Evolutionary conservation across 2,797 vertebrate species (phyloP).

Genomic region (Poeciliopsis gracilis): DNA sequence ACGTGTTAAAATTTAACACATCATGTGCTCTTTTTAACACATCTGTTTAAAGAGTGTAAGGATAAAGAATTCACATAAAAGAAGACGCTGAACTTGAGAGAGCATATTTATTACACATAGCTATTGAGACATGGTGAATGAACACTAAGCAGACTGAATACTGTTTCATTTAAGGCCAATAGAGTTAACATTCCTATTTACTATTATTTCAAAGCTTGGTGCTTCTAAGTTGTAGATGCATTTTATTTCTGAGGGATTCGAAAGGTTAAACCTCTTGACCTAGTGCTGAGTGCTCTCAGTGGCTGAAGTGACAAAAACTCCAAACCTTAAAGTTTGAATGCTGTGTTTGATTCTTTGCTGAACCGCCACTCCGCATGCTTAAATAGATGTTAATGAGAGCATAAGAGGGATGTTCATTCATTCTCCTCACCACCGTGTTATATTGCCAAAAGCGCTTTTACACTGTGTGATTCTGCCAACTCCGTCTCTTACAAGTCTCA

Average conservation of each 20-base stretch:
- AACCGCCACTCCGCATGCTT: slow-evolving; percentile 17
- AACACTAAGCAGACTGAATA: slow-evolving; percentile 2
- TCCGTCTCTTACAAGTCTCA: slow-evolving; percentile 12
- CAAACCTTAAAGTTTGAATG: slow-evolving; percentile 24
- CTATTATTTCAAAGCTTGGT: slow-evolving; percentile 66
- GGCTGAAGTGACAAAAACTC: slow-evolving; percentile 43
- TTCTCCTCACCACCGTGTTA: slow-evolving; percentile 3
- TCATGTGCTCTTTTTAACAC: too few species aligned
- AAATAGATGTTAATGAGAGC: slow-evolving; percentile 33
- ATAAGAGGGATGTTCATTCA: slow-evolving; percentile 18
- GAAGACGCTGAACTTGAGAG: slow-evolving; percentile 14
- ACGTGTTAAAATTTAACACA: too few species aligned
- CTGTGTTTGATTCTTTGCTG: slow-evolving; percentile 18
- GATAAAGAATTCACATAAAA: slow-evolving; percentile 3
- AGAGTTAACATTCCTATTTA: slow-evolving; percentile 33
- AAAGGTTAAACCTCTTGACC: slow-evolving; percentile 64
- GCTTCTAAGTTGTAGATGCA: slow-evolving; percentile 34
- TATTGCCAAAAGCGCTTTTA: slow-evolving; percentile 21
- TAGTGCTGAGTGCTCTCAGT: slow-evolving; percentile 47
- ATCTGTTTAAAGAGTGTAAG: not conserved
- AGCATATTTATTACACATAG: not conserved
- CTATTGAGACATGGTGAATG: slow-evolving; percentile 22
- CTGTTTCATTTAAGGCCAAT: slow-evolving; percentile 26
- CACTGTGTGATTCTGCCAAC: slow-evolving; percentile 21
- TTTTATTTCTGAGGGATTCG: slow-evolving; percentile 45